Conservation (phyloP, 1,140 invertebrate genomes). For the Atta cephalotes region DNA sequence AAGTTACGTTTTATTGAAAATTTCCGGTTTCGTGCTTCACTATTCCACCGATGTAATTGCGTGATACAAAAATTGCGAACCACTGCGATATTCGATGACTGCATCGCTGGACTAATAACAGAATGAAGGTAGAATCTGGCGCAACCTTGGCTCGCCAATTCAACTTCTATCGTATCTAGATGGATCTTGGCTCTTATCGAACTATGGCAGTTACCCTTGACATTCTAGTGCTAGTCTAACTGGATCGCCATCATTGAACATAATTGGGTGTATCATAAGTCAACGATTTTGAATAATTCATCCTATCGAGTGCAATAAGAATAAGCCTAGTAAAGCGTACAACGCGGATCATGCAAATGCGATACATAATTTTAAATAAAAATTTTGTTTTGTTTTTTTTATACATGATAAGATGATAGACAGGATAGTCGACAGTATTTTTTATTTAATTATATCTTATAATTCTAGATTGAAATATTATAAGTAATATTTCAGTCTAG, state of each 20-base stretch:
- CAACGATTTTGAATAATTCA: conserved; percentile 59
- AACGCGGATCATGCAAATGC: not conserved
- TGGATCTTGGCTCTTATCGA: conserved; percentile 57
- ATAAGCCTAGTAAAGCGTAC: not conserved
- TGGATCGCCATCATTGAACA: conserved; percentile 29
- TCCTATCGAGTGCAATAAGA: not conserved
- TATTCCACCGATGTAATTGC: conserved; percentile 1
- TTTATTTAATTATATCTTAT: not conserved
- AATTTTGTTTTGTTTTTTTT: conserved; percentile 23
- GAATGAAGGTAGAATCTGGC: conserved; percentile 56
- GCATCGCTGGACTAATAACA: conserved; percentile 37
- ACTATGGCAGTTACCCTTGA: conserved; percentile 58
- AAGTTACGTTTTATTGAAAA: conserved; percentile 8
- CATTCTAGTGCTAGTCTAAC: conserved; percentile 52
- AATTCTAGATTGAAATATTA: not conserved
- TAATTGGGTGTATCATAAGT: conserved; percentile 50
- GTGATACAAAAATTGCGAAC: conserved; percentile 36
- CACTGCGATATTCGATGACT: conserved; percentile 27
- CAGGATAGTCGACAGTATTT: not conserved
- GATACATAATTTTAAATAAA: not conserved
- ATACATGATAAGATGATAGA: not conserved
- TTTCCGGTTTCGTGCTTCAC: conserved; percentile 5
- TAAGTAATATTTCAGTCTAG: not conserved
- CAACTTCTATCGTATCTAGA: conserved; percentile 56
- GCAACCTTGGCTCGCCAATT: conserved; percentile 52